These are phyloP conservation scores for Pollenia labialis DNA, from an alignment of 2,888 invertebrate genomes.

Conservation along the genomic window DNA sequence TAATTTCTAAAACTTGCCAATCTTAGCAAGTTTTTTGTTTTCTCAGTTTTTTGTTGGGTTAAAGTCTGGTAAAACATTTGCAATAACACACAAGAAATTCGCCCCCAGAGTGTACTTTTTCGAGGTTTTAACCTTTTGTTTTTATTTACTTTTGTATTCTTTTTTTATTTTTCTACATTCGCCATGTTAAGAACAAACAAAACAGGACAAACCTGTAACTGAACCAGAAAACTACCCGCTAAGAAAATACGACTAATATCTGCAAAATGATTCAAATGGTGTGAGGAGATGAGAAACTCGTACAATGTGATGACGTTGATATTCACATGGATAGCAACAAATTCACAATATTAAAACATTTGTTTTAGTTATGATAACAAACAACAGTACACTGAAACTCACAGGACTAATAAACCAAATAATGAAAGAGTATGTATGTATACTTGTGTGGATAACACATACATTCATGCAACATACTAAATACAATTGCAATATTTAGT, in stretches of 20 bases:
- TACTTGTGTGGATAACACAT: constrained; percentile 16
- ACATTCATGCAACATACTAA: background rate
- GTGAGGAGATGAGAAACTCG: background rate
- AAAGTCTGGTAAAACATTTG: constrained; percentile 74
- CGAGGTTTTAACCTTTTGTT: constrained; percentile 77
- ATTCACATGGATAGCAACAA: background rate
- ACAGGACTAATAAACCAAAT: constrained; percentile 62
- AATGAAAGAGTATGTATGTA: background rate
- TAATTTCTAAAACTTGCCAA: constrained; percentile 69
- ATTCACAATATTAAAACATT: constrained; percentile 28
- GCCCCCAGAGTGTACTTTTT: constrained; percentile 78
- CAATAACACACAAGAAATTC: constrained; percentile 76
- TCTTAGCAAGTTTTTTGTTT: constrained; percentile 58
- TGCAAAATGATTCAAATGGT: background rate
- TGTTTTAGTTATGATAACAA: constrained; percentile 27
- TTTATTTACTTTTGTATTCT: constrained; percentile 34
- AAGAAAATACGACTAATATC: constrained; percentile 29
- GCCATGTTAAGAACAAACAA: constrained; percentile 8
- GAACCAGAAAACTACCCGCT: constrained; percentile 43
- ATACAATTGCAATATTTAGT: too few species aligned
- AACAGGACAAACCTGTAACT: constrained; percentile 30
- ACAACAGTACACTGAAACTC: constrained; percentile 29
- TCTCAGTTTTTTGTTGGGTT: constrained; percentile 43
- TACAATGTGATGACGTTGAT: constrained; percentile 7
- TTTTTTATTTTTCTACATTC: constrained; percentile 8